Conservation (phyloP, 2,113 vertebrate species). For the Salminus brasiliensis region DNA sequence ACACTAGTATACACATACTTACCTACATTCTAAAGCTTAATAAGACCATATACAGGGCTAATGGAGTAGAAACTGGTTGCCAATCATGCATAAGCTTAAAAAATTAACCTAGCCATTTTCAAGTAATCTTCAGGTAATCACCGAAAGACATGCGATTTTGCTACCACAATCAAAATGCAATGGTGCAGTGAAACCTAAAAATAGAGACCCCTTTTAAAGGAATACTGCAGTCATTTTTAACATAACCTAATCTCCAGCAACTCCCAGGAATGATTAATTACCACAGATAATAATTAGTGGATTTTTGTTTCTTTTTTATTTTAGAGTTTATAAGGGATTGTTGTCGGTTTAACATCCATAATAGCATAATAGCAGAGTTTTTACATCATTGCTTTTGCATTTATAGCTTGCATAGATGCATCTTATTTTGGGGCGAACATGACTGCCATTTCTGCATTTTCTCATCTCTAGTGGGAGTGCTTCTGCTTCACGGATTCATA, state of each 20-base stretch:
- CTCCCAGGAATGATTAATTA: background rate
- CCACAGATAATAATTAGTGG: too few species aligned
- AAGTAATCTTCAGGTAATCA: background rate
- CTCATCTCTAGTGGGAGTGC: too few species aligned
- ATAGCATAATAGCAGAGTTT: too few species aligned
- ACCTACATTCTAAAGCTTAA: background rate
- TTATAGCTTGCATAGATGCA: too few species aligned
- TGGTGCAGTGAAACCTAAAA: background rate
- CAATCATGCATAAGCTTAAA: background rate
- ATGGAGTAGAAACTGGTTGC: background rate
- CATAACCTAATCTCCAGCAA: background rate
- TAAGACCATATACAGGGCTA: background rate
- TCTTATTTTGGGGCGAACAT: too few species aligned
- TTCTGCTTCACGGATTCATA: too few species aligned
- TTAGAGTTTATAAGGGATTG: too few species aligned
- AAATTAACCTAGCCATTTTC: too few species aligned
- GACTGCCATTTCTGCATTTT: too few species aligned
- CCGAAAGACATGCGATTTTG: background rate
- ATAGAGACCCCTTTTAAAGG: background rate
- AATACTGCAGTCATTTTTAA: background rate
- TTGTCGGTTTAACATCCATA: too few species aligned
- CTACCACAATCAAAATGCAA: background rate
- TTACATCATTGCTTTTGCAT: too few species aligned
- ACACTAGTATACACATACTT: background rate
- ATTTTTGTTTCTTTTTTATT: too few species aligned